A percentile compares a stretch with the other conserved stretches of the same genome.
Conservation (phyloP, 2,113 vertebrate species). For the Lophochroa leadbeateri region DNA sequence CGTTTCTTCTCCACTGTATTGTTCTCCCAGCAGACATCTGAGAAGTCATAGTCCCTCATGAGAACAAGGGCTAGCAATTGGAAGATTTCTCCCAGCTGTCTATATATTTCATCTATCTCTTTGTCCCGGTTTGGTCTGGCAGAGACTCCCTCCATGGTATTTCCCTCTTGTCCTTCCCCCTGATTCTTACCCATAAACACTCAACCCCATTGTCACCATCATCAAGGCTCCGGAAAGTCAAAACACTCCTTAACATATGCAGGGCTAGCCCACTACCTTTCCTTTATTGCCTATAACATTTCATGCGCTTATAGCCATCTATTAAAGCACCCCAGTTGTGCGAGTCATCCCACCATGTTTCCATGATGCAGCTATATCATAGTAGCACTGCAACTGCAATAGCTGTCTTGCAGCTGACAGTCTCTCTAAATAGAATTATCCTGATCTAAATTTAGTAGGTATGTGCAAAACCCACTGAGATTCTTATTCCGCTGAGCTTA, state of each 20-base stretch:
- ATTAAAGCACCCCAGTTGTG: neutral
- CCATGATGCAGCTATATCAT: neutral
- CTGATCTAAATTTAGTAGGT: neutral
- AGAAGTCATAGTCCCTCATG: neutral
- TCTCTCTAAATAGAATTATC: neutral
- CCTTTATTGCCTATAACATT: neutral
- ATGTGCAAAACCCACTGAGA: neutral
- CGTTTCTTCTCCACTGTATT: neutral
- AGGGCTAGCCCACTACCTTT: neutral
- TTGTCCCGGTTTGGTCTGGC: neutral
- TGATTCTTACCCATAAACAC: neutral
- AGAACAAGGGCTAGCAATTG: neutral
- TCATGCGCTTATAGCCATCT: neutral
- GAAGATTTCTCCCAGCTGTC: neutral
- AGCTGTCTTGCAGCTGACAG: neutral
- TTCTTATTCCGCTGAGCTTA: neutral
- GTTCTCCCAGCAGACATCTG: neutral
- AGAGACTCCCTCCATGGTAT: neutral
- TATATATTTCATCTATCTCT: neutral
- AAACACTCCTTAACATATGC: neutral
- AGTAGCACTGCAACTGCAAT: neutral
- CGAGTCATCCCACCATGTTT: neutral
- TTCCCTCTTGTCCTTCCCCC: neutral
- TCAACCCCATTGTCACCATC: neutral
- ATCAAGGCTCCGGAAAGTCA: neutral